phyloP scores from a whole-genome alignment of 2,888 invertebrate species.

The Luffia ferchaultella region DNA sequence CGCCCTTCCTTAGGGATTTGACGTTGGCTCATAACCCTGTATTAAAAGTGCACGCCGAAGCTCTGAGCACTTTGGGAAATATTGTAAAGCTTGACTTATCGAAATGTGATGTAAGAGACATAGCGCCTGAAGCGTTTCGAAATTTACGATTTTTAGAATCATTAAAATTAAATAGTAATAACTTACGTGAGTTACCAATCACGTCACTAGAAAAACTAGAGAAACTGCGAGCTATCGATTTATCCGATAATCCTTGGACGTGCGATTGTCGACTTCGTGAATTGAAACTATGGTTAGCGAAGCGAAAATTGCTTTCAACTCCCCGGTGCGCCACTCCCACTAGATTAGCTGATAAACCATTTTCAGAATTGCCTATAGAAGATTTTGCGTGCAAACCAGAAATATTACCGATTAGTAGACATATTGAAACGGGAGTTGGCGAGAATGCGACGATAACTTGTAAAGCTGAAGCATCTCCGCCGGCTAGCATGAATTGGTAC shows the following conservation, averaged over 20 bases:
- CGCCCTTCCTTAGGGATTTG: constrained; percentile 83
- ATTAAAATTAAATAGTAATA: constrained; percentile 83
- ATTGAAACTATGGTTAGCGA: constrained; percentile 82
- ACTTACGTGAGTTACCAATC: constrained; percentile 75
- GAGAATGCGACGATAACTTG: constrained; percentile 88
- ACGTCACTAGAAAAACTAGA: constrained; percentile 77
- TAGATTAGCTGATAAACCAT: constrained; percentile 74
- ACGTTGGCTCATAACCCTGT: constrained; percentile 85
- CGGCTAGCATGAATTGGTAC: constrained; percentile 85
- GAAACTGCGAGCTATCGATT: constrained; percentile 79
- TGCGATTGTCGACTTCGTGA: constrained; percentile 87
- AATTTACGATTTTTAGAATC: constrained; percentile 79
- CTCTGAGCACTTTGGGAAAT: constrained; percentile 77
- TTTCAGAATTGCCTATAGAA: constrained; percentile 79
- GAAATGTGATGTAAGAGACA: constrained; percentile 79
- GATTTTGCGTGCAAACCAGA: constrained; percentile 90
- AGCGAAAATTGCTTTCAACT: constrained; percentile 79
- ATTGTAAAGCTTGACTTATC: constrained; percentile 86
- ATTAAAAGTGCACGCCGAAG: constrained; percentile 77
- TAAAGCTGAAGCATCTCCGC: constrained; percentile 81
- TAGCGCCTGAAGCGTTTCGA: constrained; percentile 76
- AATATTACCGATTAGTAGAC: constrained; percentile 76
- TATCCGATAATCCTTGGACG: constrained; percentile 89
- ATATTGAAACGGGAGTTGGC: constrained; percentile 80
- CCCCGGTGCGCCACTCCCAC: constrained; percentile 80